Conservation (phyloP, 1,140 invertebrate species). For the Parasteatoda tepidariorum region DNA sequence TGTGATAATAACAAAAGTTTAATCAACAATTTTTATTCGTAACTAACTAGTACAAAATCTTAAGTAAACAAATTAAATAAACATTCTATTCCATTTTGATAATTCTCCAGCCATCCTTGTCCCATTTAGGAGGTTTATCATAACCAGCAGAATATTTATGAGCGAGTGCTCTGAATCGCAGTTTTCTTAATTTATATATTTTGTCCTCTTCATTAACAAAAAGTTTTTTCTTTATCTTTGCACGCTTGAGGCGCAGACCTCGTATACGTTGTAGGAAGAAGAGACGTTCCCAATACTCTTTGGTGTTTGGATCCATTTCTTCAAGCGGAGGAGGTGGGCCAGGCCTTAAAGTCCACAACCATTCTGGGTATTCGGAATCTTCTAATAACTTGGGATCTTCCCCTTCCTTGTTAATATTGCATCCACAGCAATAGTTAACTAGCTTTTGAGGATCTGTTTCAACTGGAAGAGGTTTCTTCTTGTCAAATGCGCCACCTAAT, state of each 20-base stretch:
- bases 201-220: constrained; percentile 44
- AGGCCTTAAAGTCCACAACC: constrained; percentile 84
- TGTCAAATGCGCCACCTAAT: constrained; percentile 4
- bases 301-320: constrained; percentile 82
- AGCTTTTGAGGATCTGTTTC: constrained; percentile 87
- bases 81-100: constrained; percentile 7
- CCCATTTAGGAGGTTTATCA: constrained; percentile 37
- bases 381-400: constrained; percentile 86
- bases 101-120: constrained; percentile 41
- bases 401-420: constrained; percentile 81
- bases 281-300: constrained; percentile 81
- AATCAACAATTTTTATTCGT: too few relatives aligned
- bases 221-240: background rate
- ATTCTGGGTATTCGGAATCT: constrained; percentile 92
- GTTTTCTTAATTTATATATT: constrained; percentile 14
- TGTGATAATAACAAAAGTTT: too few relatives aligned
- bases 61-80: too few relatives aligned
- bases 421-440: constrained; percentile 85
- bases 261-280: constrained; percentile 43
- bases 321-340: constrained; percentile 74
- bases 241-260: background rate
- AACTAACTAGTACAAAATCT: too few relatives aligned
- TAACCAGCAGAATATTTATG: constrained; percentile 47
- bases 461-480: constrained; percentile 77
- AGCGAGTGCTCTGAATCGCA: constrained; percentile 62